phyloP scores from a whole-genome alignment of 2,797 vertebrate species.

The Xenentodon cancila region DNA sequence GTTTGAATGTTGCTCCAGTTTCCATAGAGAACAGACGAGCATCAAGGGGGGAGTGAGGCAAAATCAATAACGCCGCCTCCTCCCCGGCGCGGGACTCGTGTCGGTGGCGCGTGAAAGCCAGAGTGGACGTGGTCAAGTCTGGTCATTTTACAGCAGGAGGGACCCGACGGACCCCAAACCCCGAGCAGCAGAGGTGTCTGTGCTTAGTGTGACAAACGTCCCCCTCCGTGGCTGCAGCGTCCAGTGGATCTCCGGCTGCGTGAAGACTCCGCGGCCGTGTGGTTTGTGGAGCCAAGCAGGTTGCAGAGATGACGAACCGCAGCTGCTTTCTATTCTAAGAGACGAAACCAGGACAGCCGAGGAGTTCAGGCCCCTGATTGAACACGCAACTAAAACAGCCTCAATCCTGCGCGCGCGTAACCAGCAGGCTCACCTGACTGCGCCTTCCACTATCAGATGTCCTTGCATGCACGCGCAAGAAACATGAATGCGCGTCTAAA shows the following conservation, averaged over 20 bases:
- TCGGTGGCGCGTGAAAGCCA: conserved; percentile 20
- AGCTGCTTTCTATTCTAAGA: conserved; percentile 64
- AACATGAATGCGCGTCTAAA: conserved; percentile 4
- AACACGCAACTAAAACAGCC: conserved; percentile 22
- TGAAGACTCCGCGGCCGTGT: conserved; percentile 32
- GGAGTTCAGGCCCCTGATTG: conserved; percentile 18
- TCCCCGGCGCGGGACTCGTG: conserved; percentile 17
- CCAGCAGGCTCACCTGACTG: background rate
- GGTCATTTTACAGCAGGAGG: conserved; percentile 10
- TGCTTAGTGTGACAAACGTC: background rate
- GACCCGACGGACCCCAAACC: background rate
- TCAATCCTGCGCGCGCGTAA: conserved; percentile 1
- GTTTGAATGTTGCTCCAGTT: conserved; percentile 68
- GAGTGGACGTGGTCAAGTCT: conserved; percentile 13
- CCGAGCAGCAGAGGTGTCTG: background rate
- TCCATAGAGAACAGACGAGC: conserved; percentile 69
- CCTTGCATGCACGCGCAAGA: background rate
- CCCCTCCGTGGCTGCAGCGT: too few species aligned
- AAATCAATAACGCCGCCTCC: conserved; percentile 52
- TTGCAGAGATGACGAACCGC: conserved; percentile 47
- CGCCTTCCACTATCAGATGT: background rate
- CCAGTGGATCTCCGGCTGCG: conserved; percentile 8
- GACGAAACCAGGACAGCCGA: conserved; percentile 59
- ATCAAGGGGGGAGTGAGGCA: conserved; percentile 10
- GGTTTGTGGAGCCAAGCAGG: conserved; percentile 22